Evolutionary conservation across 2,797 vertebrate species (phyloP).

Genomic region (Tarsius wallacei): DNA sequence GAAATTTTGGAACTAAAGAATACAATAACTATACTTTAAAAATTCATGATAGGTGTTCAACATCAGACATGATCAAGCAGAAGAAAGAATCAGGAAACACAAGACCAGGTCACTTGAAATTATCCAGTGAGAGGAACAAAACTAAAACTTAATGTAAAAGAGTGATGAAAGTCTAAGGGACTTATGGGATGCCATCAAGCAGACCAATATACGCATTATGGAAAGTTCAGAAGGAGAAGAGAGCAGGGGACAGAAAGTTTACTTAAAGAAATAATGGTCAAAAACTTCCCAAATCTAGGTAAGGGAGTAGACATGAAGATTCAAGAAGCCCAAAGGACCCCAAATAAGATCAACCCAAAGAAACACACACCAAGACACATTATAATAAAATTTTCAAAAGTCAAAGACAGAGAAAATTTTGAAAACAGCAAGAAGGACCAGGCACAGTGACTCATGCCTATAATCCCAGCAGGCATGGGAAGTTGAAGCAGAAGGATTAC

Average conservation of each 20-base stretch:
- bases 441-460: too few relatives aligned
- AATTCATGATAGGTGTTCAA: not conserved
- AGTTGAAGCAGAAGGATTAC: too few relatives aligned
- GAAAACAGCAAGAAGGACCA: not conserved
- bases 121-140: not conserved
- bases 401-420: not conserved
- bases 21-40: conserved; percentile 1
- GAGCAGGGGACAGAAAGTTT: not conserved
- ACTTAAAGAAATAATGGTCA: not conserved
- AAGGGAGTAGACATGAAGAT: not conserved
- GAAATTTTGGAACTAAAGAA: conserved; percentile 8
- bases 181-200: not conserved
- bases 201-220: not conserved
- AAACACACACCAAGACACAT: not conserved
- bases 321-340: not conserved
- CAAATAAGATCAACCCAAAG: not conserved
- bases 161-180: not conserved
- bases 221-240: not conserved
- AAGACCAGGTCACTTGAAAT: conserved; percentile 44
- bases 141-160: not conserved
- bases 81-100: conserved; percentile 4
- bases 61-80: not conserved
- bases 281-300: not conserved
- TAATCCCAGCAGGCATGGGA: too few relatives aligned
- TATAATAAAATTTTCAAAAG: not conserved